A percentile compares a stretch with the other conserved stretches of the same genome.
Evolutionary conservation across 1,140 invertebrate genomes (phyloP).

Genomic region (Parapsyche elsis): DNA sequence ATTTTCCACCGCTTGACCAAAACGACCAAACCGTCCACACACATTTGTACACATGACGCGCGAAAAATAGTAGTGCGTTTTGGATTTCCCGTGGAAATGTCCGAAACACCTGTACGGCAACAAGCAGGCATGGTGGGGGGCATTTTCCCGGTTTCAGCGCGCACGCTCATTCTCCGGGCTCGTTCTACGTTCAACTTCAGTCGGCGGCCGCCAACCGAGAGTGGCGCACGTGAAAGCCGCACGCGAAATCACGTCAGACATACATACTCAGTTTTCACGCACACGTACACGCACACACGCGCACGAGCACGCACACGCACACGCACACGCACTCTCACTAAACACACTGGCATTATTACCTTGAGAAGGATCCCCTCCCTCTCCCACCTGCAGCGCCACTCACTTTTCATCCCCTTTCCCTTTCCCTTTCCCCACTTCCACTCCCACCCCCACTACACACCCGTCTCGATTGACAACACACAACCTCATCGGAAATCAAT

Average conservation of each 20-base stretch:
- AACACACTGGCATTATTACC: no score
- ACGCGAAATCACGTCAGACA: background rate
- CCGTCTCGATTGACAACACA: background rate
- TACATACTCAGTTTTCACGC: background rate
- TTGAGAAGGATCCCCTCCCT: no score
- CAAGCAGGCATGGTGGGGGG: background rate
- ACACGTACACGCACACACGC: background rate
- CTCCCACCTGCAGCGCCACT: background rate
- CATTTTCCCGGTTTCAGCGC: background rate
- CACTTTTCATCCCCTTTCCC: background rate
- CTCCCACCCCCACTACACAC: background rate
- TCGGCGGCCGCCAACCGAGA: conserved; percentile 37
- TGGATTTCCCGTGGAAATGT: no score
- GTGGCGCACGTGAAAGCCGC: background rate
- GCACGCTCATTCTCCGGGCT: conserved; percentile 17
- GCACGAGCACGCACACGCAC: background rate
- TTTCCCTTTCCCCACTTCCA: background rate
- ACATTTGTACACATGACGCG: no score
- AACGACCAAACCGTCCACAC: no score
- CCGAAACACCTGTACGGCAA: conserved; percentile 25
- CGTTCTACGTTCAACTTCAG: conserved; percentile 4
- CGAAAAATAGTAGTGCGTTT: no score
- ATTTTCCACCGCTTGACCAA: no score
- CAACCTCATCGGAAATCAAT: conserved; percentile 17
- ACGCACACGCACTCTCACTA: background rate